Evolutionary conservation across 2,797 vertebrate species (phyloP).

Genomic region (Coracias cyanogaster): DNA sequence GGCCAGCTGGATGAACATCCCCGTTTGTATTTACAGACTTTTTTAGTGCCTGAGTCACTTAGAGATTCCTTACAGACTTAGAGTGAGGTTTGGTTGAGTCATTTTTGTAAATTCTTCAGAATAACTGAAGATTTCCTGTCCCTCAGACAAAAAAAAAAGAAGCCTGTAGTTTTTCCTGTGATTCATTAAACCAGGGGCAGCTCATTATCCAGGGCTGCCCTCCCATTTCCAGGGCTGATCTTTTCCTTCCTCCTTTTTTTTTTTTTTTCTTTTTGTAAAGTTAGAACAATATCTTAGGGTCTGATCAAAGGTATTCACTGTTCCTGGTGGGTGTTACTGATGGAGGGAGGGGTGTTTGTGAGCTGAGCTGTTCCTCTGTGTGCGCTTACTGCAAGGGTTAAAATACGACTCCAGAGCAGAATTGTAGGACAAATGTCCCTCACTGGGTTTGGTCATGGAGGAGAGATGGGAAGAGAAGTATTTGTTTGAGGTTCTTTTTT

Average conservation of each 20-base stretch:
- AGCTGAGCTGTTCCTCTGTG: background rate
- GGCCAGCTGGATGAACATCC: background rate
- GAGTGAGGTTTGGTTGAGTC: background rate
- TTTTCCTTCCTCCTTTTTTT: slow-evolving; percentile 78
- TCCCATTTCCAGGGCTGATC: slow-evolving; percentile 76
- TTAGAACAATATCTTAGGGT: slow-evolving; percentile 50
- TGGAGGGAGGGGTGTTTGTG: background rate
- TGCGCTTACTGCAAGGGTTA: background rate
- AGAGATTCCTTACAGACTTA: background rate
- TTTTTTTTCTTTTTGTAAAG: slow-evolving; percentile 18
- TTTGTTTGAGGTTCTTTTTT: background rate
- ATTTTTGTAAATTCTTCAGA: slow-evolving; percentile 10
- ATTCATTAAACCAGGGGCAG: slow-evolving; percentile 68
- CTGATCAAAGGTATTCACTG: slow-evolving; percentile 9
- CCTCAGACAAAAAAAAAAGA: background rate
- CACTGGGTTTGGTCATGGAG: background rate
- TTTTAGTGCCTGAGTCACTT: slow-evolving; percentile 3
- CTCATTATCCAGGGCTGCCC: slow-evolving; percentile 54
- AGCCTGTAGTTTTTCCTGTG: slow-evolving; percentile 73
- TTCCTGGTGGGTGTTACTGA: background rate
- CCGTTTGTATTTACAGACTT: background rate
- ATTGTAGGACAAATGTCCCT: background rate
- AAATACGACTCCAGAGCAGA: background rate
- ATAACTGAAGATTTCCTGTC: background rate
- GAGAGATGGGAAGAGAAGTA: background rate